phyloP scores from a whole-genome alignment of 2,888 invertebrate species.

The Lysandra bellargus region DNA sequence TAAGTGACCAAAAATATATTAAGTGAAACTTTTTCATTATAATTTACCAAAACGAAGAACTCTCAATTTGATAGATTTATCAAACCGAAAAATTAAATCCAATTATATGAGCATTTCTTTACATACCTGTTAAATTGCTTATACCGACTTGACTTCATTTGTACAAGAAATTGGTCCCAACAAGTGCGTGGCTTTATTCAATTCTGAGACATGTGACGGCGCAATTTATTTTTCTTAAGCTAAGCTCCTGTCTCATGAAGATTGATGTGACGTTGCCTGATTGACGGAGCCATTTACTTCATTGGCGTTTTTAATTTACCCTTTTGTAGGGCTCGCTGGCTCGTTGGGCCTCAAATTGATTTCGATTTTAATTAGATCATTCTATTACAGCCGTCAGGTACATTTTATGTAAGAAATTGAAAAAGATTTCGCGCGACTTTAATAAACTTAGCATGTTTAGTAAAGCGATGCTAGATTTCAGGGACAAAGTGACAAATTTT shows the following conservation, averaged over 20 bases:
- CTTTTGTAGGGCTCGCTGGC: constrained; percentile 44
- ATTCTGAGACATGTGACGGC: constrained; percentile 36
- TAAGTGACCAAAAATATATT: too few relatives aligned
- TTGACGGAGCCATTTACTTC: constrained; percentile 75
- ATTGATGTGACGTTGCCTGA: constrained; percentile 71
- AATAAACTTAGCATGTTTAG: neutral
- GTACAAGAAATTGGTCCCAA: constrained; percentile 7
- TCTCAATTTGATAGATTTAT: neutral
- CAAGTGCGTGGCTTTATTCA: constrained; percentile 29
- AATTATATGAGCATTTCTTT: neutral
- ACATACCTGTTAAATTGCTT: constrained; percentile 5
- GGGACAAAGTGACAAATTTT: too few relatives aligned
- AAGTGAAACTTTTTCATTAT: too few relatives aligned
- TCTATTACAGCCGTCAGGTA: constrained; percentile 12
- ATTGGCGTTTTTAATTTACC: constrained; percentile 73
- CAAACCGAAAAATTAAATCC: neutral
- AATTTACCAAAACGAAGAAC: too few relatives aligned
- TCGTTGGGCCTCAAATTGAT: constrained; percentile 34
- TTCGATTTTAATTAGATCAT: constrained; percentile 20
- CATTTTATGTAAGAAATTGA: neutral
- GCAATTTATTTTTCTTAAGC: constrained; percentile 73
- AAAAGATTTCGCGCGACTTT: neutral
- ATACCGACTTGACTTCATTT: constrained; percentile 17
- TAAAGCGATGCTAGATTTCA: too few relatives aligned
- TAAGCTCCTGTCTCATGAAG: constrained; percentile 61